phyloP scores from a whole-genome alignment of 2,113 vertebrate genomes.

The Myrmophylax atrothorax region DNA sequence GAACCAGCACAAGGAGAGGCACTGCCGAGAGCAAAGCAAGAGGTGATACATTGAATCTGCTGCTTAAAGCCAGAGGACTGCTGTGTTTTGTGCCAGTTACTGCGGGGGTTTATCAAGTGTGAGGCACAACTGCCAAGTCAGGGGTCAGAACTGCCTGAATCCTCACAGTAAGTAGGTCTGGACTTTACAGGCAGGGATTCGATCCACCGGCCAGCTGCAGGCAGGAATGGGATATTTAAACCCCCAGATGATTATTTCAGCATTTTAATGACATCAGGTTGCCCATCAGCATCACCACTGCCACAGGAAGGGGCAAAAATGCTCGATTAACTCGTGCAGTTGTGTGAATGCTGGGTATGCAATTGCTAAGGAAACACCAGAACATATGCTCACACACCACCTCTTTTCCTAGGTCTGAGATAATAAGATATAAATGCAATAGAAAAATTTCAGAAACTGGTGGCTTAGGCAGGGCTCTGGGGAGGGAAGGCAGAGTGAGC shows the following conservation, averaged over 20 bases:
- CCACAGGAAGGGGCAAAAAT: not conserved
- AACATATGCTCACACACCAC: not conserved
- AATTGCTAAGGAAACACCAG: conserved; percentile 29
- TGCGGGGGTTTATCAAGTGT: not conserved
- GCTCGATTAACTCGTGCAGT: not conserved
- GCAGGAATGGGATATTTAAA: not conserved
- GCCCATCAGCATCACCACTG: not conserved
- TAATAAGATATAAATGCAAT: not conserved
- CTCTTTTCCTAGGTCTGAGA: not conserved
- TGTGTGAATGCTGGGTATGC: not conserved
- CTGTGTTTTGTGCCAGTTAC: conserved; percentile 59
- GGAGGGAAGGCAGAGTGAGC: not conserved
- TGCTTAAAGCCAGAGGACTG: conserved; percentile 18
- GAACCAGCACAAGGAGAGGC: not conserved
- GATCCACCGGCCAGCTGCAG: not conserved
- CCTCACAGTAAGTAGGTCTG: not conserved
- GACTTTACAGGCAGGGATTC: conserved; percentile 25
- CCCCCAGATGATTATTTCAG: not conserved
- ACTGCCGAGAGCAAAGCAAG: conserved; percentile 43
- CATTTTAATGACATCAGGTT: not conserved
- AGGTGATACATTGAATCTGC: conserved; percentile 12
- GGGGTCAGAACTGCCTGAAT: conserved; percentile 37
- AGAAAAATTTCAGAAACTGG: not conserved
- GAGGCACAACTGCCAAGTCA: not conserved
- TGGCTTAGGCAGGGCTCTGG: not conserved